Evolutionary conservation across 2,888 invertebrate species (phyloP).

Genomic region (Blastobasis adustella): DNA sequence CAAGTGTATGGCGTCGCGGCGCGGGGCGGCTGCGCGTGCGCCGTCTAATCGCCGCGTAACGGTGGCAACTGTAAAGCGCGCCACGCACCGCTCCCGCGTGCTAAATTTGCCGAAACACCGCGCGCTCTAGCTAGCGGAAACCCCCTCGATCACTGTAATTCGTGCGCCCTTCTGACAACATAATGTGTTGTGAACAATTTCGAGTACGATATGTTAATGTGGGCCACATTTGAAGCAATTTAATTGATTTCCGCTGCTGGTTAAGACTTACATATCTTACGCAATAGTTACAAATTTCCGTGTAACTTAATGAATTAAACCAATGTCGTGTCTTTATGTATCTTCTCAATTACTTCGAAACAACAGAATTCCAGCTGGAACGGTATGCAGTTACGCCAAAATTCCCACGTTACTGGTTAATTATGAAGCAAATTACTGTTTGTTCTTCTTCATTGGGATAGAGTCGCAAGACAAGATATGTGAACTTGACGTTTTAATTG

Average conservation of each 20-base stretch:
- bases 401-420: no score
- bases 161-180: slow-evolving; percentile 12
- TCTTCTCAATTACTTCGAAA: background rate
- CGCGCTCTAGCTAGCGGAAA: slow-evolving; percentile 58
- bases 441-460: background rate
- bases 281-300: no score
- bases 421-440: no score
- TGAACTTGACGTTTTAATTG: no score
- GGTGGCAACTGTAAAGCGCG: slow-evolving; percentile 72
- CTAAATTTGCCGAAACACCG: slow-evolving; percentile 73
- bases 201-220: background rate
- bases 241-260: no score
- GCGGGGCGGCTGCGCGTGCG: slow-evolving; percentile 49
- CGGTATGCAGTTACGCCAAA: no score
- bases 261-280: no score
- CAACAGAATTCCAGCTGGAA: background rate
- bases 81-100: slow-evolving; percentile 57
- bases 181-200: background rate
- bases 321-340: background rate
- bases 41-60: slow-evolving; percentile 67
- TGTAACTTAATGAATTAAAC: no score
- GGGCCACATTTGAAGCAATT: no score
- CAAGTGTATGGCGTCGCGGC: slow-evolving; percentile 26
- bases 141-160: slow-evolving; percentile 59
- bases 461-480: no score